phyloP scores from a whole-genome alignment of 2,888 invertebrate species.

The Drosophila neonasuta region DNA sequence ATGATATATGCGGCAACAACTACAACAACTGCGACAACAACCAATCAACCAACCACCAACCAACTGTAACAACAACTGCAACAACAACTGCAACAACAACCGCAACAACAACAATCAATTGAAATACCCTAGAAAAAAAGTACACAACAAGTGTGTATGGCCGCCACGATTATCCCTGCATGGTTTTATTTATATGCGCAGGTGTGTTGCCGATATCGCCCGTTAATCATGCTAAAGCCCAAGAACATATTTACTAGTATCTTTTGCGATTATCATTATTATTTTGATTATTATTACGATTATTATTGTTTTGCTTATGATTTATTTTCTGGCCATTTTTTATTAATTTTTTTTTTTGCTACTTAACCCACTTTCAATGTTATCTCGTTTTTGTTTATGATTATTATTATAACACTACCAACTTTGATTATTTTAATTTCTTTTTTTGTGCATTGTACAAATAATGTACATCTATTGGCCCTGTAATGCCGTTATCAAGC shows the following conservation, averaged over 20 bases:
- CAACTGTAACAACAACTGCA: slow-evolving; percentile 27
- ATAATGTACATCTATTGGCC: slow-evolving; percentile 18
- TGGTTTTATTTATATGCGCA: slow-evolving; percentile 82
- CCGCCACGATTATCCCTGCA: slow-evolving; percentile 81
- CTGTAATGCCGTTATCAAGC: slow-evolving; percentile 18
- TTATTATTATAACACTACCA: slow-evolving; percentile 9
- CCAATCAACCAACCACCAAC: slow-evolving; percentile 19
- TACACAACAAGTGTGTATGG: slow-evolving; percentile 49
- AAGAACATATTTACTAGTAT: slow-evolving; percentile 4
- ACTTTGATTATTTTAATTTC: too few relatives aligned
- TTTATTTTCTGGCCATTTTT: neutral
- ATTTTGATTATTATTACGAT: slow-evolving; percentile 24
- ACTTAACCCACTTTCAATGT: slow-evolving; percentile 2
- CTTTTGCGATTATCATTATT: slow-evolving; percentile 22
- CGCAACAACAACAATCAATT: slow-evolving; percentile 27
- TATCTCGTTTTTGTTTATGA: slow-evolving; percentile 7
- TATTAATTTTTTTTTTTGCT: neutral
- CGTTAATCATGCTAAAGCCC: slow-evolving; percentile 31
- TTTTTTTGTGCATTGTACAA: slow-evolving; percentile 28
- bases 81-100: slow-evolving; percentile 30
- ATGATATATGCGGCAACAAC: slow-evolving; percentile 26
- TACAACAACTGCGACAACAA: slow-evolving; percentile 26
- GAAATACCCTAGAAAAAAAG: slow-evolving; percentile 54
- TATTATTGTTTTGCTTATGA: slow-evolving; percentile 33
- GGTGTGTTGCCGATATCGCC: slow-evolving; percentile 80